Evolutionary conservation across 2,888 invertebrate genomes (phyloP), one percentile per base, ranked within the genome.

Genomic region (Biston stratarius): DNA sequence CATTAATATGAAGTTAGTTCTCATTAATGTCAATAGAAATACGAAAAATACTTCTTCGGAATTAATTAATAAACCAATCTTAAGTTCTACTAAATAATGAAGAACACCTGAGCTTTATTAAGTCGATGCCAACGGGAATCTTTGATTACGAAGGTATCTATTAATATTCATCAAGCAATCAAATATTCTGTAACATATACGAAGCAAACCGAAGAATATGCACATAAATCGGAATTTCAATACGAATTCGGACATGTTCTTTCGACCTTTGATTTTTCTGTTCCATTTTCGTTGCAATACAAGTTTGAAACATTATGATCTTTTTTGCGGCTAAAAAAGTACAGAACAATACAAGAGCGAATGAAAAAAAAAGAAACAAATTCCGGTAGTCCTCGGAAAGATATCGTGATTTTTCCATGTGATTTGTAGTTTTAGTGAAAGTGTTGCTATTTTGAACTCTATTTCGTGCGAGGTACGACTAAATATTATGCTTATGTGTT

Each of bases 321-420:
- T 49, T 63, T 67, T 62, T 67, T 63, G 59, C 51, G 33, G 67
- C 51, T 53, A 59, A 53, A 61, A 59, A 61, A 48, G 45, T 40
- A 58, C 38, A 66, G 53, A 57, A 49, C 33, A 53, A 67, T 51
- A 61, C 52, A 61, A 56, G 51, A 57, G 42, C 57, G 51, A 40
- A 6, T 33, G 51, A 40, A 6, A 33, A 38, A 61, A 65, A 65
- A 56, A 59, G 52, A 42, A 52, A 36, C 33, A 14, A 48, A 64
- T 52, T 61, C 58, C 52, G 24, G 61, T 52, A 61, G 64, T 69
- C 62, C 62, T 65, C 52, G 65, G 64, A 65, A 72, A 75, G 67
- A 68, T 68, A 70, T 75, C 70, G 69, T 69, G 73, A 72, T 77
- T 74, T 76, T 80, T 75, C 71, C 70, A 70, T 77, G 71, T 76